These are phyloP conservation scores for Zygaena filipendulae DNA, from an alignment of 2,888 invertebrate genomes.

Conservation along the genomic window DNA sequence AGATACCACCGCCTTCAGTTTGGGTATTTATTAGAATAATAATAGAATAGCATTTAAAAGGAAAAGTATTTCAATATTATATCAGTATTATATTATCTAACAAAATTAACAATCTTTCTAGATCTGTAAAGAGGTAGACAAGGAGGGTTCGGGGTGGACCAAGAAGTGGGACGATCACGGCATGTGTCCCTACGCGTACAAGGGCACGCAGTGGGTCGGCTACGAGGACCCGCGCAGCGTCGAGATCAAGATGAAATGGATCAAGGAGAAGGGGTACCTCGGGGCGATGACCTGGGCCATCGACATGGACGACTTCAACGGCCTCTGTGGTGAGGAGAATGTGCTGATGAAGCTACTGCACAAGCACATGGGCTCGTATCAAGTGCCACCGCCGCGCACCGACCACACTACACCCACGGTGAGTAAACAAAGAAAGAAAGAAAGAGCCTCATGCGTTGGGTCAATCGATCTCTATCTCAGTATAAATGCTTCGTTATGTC, in stretches of 20 bases:
- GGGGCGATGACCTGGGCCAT: slow-evolving; percentile 95
- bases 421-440: too few species aligned
- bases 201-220: slow-evolving; percentile 91
- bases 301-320: slow-evolving; percentile 91
- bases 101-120: slow-evolving; percentile 26
- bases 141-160: slow-evolving; percentile 80
- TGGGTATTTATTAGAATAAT: too few species aligned
- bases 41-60: too few species aligned
- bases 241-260: slow-evolving; percentile 90
- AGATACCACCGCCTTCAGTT: too few species aligned
- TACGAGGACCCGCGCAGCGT: slow-evolving; percentile 86
- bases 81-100: too few species aligned
- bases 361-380: slow-evolving; percentile 76
- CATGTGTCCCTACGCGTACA: slow-evolving; percentile 86
- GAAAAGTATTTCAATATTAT: too few species aligned
- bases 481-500: too few species aligned
- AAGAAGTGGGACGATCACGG: slow-evolving; percentile 86
- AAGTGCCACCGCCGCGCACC: slow-evolving; percentile 74
- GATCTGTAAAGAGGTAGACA: slow-evolving; percentile 83
- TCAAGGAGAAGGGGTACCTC: slow-evolving; percentile 79
- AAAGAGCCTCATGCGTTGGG: too few species aligned
- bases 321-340: slow-evolving; percentile 83
- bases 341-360: slow-evolving; percentile 78
- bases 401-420: slow-evolving; percentile 75
- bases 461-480: too few species aligned